These are phyloP conservation scores for Podarcis lilfordi DNA, from an alignment of 2,797 vertebrate genomes.

Conservation along the genomic window DNA sequence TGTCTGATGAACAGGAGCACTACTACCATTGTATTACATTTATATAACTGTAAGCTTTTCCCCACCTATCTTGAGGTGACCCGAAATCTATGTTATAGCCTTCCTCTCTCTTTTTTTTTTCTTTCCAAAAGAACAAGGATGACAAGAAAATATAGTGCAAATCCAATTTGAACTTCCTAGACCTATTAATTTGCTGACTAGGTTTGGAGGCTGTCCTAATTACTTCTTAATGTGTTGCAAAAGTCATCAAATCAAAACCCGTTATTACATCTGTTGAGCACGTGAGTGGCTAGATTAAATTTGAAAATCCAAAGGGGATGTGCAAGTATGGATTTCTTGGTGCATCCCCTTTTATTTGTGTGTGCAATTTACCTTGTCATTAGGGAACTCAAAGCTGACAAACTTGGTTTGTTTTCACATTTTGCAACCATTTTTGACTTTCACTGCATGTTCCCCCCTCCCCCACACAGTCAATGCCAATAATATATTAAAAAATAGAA, in stretches of 20 bases:
- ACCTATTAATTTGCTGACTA: slow-evolving; percentile 50
- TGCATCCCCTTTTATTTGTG: slow-evolving; percentile 12
- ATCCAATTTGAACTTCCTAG: slow-evolving; percentile 52
- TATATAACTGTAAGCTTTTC: slow-evolving; percentile 25
- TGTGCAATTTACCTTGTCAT: slow-evolving; percentile 22
- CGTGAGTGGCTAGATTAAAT: slow-evolving; percentile 34
- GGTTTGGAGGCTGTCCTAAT: slow-evolving; percentile 65
- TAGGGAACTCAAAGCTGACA: background rate
- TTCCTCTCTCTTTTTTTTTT: background rate
- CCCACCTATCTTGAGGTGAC: slow-evolving; percentile 32
- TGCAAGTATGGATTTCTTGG: slow-evolving; percentile 12
- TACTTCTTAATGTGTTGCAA: slow-evolving; percentile 61
- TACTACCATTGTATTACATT: slow-evolving; percentile 7
- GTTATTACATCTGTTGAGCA: slow-evolving; percentile 33
- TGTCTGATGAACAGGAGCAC: background rate
- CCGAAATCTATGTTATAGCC: slow-evolving; percentile 36
- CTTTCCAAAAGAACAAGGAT: slow-evolving; percentile 38
- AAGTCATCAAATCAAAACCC: slow-evolving; percentile 66
- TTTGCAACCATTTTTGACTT: slow-evolving; percentile 24
- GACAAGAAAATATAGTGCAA: slow-evolving; percentile 43
- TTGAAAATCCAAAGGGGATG: slow-evolving; percentile 34
- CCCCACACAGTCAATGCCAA: background rate
- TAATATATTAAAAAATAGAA: background rate
- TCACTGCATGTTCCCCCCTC: slow-evolving; percentile 26
- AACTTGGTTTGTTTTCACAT: slow-evolving; percentile 19